Base-by-base conservation (phyloP, 2,113 vertebrate genomes). In the Promerops cafer region DNA sequence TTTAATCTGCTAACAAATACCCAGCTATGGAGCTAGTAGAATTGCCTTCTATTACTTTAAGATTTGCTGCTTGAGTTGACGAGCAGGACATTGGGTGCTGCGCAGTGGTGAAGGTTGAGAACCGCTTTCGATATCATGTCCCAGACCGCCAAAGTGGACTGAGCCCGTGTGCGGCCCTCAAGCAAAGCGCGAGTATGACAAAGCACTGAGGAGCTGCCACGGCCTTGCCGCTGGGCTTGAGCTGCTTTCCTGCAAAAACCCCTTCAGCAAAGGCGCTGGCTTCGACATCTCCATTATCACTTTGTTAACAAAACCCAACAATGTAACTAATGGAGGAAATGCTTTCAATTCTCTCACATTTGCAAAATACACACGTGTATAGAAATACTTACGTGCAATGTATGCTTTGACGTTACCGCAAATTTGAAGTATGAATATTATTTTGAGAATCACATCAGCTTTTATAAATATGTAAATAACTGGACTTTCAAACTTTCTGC, bases 321-420 rank as follows among this genome's bases (percentile, higher is more conserved):
- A 0, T 1, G 54, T 6, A 35, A 20, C 64, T 31, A 20, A 5
- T 0, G 0, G 59, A 47, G 54, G 59, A 63, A 52, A 27, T 2
- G 2, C 17, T 53, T 40, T 53, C 52, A 2, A 0, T 33, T 35
- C 49, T 11, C 45, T 33, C 23, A 1, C n/a, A 1, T 64, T 66
- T 78, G 4, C 79, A 30, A 60, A 84, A 59, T 13, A 13, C 24
- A 3, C 3, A 3, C 18, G 0, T 0, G 2, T 42, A 6, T 56
- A 42, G 23, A 56, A 66, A 52, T 10, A 7, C 30, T 3, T 5
- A 7, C 0, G 1, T 26, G 3, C 9, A 1, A 2, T 0, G 2
- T 27, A 4, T 23, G 31, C 17, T 61, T 76, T 54, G 44, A n/a
- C 4, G 2, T 60, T 37, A 23, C 35, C 2, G 17, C 17, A 54